These are phyloP conservation scores for Okamejei kenojei DNA, from an alignment of 2,797 vertebrate genomes.

Conservation along the genomic window DNA sequence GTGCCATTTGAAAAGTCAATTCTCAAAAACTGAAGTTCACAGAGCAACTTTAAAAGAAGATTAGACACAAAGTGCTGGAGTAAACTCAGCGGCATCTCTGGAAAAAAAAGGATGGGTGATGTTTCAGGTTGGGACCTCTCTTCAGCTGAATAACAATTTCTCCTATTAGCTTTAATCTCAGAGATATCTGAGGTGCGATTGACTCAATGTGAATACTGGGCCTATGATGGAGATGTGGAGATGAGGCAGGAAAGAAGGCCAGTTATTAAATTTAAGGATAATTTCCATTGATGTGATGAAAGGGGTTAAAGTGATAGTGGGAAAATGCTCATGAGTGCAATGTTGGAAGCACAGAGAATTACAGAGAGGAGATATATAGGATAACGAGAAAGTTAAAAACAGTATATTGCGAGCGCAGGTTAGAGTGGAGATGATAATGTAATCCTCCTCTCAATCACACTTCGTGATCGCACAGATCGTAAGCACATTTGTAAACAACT, in stretches of 20 bases:
- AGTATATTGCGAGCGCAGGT: no score
- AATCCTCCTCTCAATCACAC: no score
- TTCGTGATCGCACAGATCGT: no score
- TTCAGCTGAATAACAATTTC: neutral
- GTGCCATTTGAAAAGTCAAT: neutral
- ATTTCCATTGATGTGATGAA: neutral
- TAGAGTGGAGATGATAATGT: neutral
- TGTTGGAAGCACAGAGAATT: neutral
- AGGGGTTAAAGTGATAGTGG: neutral
- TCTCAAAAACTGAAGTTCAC: neutral
- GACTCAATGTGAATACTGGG: neutral
- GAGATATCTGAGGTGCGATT: neutral
- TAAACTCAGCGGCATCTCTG: no score
- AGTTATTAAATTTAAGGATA: neutral
- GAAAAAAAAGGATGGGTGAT: no score
- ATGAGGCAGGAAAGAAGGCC: neutral
- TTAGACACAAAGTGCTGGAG: no score
- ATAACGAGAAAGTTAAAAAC: neutral
- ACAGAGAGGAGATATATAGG: neutral
- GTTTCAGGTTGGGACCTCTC: no score
- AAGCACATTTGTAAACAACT: no score
- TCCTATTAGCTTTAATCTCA: neutral
- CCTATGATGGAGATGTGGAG: neutral
- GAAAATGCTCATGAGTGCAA: neutral
- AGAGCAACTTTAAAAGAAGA: neutral